Conservation (phyloP, 2,888 invertebrate genomes). For the Callinectes sapidus region DNA sequence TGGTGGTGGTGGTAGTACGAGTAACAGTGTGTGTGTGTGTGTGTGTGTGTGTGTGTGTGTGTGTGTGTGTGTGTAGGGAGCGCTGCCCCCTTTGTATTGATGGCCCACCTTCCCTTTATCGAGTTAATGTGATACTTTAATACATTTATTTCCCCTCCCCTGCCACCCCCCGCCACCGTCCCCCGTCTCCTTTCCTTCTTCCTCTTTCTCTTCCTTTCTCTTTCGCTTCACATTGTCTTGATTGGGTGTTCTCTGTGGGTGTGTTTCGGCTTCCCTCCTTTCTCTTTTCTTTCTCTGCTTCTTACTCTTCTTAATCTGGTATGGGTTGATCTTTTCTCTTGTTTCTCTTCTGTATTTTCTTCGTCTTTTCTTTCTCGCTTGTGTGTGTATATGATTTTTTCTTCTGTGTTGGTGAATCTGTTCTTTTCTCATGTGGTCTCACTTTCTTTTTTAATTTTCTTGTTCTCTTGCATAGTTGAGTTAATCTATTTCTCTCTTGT, state of each 20-base stretch:
- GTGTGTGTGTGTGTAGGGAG: slow-evolving; percentile 25
- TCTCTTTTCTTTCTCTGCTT: not conserved
- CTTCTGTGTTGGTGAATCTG: not conserved
- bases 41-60: slow-evolving; percentile 48
- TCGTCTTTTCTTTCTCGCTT: no score
- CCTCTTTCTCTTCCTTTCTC: slow-evolving; percentile 11
- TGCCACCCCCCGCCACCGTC: not conserved
- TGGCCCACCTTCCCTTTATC: slow-evolving; percentile 17
- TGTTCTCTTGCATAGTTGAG: not conserved
- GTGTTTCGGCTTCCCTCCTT: not conserved
- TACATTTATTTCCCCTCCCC: not conserved
- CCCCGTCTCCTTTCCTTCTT: not conserved
- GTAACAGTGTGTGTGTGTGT: slow-evolving; percentile 8
- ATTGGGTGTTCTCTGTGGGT: no score
- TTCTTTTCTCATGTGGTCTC: not conserved
- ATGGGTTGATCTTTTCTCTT: not conserved
- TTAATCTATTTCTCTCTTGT: not conserved
- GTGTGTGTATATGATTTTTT: no score
- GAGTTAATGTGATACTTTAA: slow-evolving; percentile 31
- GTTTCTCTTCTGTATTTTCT: no score
- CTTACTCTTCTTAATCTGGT: not conserved
- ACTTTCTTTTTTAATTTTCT: not conserved
- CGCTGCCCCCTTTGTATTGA: slow-evolving; percentile 4
- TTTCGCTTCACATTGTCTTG: slow-evolving; percentile 7
- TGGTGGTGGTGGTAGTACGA: no score